Percentiles rank a stretch among this genome's conserved stretches.
Conservation (phyloP, 2,888 invertebrate species). For the Dryobota labecula region DNA sequence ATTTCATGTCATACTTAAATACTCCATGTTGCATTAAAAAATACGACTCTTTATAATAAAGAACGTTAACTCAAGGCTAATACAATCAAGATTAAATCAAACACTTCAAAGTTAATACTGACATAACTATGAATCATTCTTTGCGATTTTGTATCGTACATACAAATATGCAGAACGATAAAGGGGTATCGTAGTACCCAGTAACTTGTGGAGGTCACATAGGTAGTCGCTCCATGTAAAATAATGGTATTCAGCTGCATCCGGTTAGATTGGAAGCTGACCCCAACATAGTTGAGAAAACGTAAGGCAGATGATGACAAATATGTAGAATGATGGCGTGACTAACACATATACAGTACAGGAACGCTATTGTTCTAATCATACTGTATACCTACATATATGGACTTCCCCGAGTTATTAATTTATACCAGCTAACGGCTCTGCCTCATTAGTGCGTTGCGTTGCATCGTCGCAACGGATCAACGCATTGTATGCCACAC, state of each 20-base stretch:
- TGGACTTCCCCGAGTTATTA: conserved; percentile 27
- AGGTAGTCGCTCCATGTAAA: no score
- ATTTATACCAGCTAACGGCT: background rate
- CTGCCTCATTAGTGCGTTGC: no score
- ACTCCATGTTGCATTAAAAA: background rate
- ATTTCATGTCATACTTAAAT: background rate
- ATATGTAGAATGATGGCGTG: conserved; percentile 6
- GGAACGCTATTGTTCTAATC: conserved; percentile 28
- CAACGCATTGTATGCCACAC: no score
- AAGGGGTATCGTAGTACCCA: no score
- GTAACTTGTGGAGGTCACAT: no score
- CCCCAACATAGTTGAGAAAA: no score
- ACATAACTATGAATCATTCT: background rate
- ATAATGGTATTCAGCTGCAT: no score
- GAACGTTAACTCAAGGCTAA: background rate
- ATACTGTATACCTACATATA: background rate
- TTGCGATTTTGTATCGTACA: conserved; percentile 13
- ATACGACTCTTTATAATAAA: background rate
- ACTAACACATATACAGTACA: conserved; percentile 9
- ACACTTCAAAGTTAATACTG: conserved; percentile 4
- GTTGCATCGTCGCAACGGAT: no score
- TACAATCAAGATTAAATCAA: conserved; percentile 18
- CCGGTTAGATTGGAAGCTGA: no score
- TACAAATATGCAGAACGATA: conserved; percentile 4
- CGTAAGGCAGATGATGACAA: no score